Conservation (phyloP, 2,113 vertebrate species). For the Ophiodon elongatus region DNA sequence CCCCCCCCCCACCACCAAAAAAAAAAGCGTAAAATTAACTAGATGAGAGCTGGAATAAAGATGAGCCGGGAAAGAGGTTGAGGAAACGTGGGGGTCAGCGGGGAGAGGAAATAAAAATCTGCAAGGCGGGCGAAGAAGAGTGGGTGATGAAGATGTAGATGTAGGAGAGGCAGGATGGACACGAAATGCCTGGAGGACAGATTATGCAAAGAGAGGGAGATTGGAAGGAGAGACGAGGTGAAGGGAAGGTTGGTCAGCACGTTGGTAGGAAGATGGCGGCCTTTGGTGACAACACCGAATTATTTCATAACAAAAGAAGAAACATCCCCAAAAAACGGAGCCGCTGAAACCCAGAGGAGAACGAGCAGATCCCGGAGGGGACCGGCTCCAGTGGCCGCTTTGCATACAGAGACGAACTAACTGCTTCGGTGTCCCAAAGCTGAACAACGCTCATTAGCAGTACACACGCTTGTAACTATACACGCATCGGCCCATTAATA, state of each 20-base stretch:
- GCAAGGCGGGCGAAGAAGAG: background rate
- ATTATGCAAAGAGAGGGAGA: conserved; percentile 29
- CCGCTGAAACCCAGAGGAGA: background rate
- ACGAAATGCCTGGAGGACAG: conserved; percentile 32
- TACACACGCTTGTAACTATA: background rate
- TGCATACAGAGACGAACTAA: background rate
- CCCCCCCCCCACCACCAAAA: background rate
- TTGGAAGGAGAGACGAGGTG: conserved; percentile 4
- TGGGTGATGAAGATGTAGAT: conserved; percentile 21
- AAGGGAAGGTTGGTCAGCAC: conserved; percentile 13
- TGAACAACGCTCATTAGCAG: conserved; percentile 29
- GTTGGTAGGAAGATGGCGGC: background rate
- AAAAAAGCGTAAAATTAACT: conserved; percentile 29
- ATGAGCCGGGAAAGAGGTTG: conserved; percentile 21
- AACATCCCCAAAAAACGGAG: background rate
- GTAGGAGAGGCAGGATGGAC: conserved; percentile 19
- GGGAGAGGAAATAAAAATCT: conserved; percentile 1
- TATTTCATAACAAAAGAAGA: background rate
- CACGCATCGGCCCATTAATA: conserved; percentile 17
- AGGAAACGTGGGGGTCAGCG: background rate
- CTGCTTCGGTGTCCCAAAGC: conserved; percentile 7
- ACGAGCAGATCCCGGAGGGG: background rate
- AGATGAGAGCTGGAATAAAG: conserved; percentile 54
- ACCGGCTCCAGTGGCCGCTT: background rate
- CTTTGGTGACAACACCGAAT: background rate